Conservation (phyloP, 2,888 invertebrate genomes). For the Dioctria linearis region DNA sequence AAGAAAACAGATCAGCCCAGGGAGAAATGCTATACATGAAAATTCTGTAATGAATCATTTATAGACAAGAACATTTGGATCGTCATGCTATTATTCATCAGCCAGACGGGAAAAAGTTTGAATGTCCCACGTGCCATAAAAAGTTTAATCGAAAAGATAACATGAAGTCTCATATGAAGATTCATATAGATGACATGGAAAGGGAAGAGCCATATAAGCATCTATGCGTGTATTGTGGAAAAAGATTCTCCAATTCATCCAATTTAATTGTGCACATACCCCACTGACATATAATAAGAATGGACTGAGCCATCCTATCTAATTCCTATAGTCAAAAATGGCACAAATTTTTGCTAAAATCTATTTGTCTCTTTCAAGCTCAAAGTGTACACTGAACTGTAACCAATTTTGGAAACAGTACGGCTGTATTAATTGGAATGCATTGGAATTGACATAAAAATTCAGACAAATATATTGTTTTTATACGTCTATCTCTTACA, state of each 20-base stretch:
- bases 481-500: no score
- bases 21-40: conserved; percentile 73
- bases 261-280: conserved; percentile 78
- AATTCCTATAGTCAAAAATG: no score
- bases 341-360: no score
- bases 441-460: no score
- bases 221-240: conserved; percentile 76
- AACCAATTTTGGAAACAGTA: no score
- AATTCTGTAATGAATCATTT: conserved; percentile 77
- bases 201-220: conserved; percentile 72
- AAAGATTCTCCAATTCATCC: conserved; percentile 76
- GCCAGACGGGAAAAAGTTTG: conserved; percentile 72
- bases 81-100: conserved; percentile 78
- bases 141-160: conserved; percentile 76
- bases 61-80: conserved; percentile 77
- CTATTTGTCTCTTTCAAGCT: no score
- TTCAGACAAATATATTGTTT: no score
- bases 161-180: conserved; percentile 75
- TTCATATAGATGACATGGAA: conserved; percentile 70
- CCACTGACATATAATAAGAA: no score
- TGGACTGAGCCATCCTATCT: no score
- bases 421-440: no score
- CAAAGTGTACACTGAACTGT: no score
- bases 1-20: conserved; percentile 64
- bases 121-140: conserved; percentile 75